Base-by-base conservation (phyloP, 2,113 vertebrate species). In the Sylvia atricapilla region DNA sequence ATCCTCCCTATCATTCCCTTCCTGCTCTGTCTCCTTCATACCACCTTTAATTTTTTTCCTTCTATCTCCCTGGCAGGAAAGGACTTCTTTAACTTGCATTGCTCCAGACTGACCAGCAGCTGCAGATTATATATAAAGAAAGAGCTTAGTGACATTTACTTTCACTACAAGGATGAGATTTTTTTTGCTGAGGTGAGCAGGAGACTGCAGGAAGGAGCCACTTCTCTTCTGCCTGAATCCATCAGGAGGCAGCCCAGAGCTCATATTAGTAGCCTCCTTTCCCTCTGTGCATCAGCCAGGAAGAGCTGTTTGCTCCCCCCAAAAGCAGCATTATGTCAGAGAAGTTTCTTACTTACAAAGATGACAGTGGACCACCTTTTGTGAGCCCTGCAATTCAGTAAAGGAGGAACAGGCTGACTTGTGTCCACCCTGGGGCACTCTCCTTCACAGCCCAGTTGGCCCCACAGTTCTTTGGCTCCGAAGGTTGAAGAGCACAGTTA, bases 221-320 rank as follows among this genome's bases (percentile, higher is more conserved):
- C 30, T 66, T 69, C 37, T 70, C 19, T 16, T 60, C 20, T 64
- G 35, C 43, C 31, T 60, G 21, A 59, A 25, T 30, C 44, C 58
- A 33, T 17, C 35, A 41, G 17, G 25, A 66, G 15, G 23, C 19
- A 63, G 30, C 33, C 20, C 43, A 53, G 55, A 62, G 16, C 7
- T 47, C 13, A 0, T 7, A 5, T 4, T 1, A 30, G 46, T 17
- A 13, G 11, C 49, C 37, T 58, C 27, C 24, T 46, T 22, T 22
- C 35, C 37, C 66, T 35, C 49, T 1, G 0, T 35, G 15, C 15
- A 44, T 21, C 49, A 53, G 41, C 27, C 46, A 84, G 68, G 53
- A 83, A 15, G 47, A 39, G 41, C 28, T 52, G 10, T 37, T 76
- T n/a, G 58, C 28, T 76, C 23, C 31, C 46, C 41, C 24, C 15